Evolutionary conservation across 2,888 invertebrate species (phyloP), one percentile per base, ranked within the genome.

Genomic region (Ochropleura plecta): DNA sequence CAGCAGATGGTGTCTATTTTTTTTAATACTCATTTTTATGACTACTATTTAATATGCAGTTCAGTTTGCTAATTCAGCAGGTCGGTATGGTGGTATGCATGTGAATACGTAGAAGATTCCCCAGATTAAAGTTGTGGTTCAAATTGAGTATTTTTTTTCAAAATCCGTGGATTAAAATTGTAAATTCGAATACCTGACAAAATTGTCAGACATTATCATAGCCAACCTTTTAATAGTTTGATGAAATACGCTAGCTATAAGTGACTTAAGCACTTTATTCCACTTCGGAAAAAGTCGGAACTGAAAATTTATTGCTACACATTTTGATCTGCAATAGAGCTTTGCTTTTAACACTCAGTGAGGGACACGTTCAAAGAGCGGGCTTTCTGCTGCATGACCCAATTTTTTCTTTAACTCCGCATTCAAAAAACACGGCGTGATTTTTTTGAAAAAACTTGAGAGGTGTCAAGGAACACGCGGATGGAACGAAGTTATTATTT

Each of bases 351-450:
- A 63, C 53, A 69, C 69, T 62, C 66, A 81, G 55, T 64, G 70
- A 70, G 49, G 40, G 78, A 70, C 70, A 81, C 20, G 40, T 70
- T 46, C 48, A 66, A 10, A 42, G 68, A 44, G 49, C 30, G 18
- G 60, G n/a, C 18, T 64, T 77, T 76, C 55, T 44, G 18, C 55
- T 51, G 68, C n/a, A 42, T 77, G 82, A 81, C 82, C 67, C 59
- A 77, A 77, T 70, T 81, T 59, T n/a, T 14, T 18, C 42, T 63
- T 67, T 46, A 55, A 73, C 51, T 76, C 12, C 12, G 49, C 73
- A 57, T 60, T 40, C 40, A 65, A 69, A 71, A 80, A 69, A 65
- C 48, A 8, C 18, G 49, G 2, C 10, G 14, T 16, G 30, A 30
- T 30, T 30, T 30, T 30, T 30, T 30, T 30, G 3, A 30, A 30